Evolutionary conservation across 2,797 vertebrate species (phyloP).

Genomic region (Labroides dimidiatus): DNA sequence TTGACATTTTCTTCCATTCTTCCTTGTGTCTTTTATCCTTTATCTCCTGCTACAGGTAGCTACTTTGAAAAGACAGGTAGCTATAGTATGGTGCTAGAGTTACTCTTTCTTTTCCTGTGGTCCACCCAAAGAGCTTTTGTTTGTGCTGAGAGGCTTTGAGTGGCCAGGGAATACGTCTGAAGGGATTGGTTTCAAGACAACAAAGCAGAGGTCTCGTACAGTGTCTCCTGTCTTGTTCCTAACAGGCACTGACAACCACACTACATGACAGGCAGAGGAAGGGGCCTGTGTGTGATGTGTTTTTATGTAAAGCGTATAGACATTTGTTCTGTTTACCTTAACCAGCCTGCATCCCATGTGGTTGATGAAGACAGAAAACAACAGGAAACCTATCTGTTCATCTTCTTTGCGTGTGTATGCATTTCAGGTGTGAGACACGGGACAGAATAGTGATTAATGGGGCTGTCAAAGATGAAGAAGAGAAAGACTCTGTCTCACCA

Average conservation of each 20-base stretch:
- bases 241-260: slow-evolving; percentile 50
- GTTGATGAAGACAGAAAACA: slow-evolving; percentile 25
- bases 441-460: slow-evolving; percentile 75
- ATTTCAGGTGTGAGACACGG: slow-evolving; percentile 60
- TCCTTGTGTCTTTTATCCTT: slow-evolving; percentile 47
- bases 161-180: slow-evolving; percentile 71
- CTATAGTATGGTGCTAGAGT: slow-evolving; percentile 66
- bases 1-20: slow-evolving; percentile 61
- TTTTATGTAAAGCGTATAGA: slow-evolving; percentile 10
- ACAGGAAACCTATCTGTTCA: slow-evolving; percentile 25
- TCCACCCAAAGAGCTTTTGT: slow-evolving; percentile 76
- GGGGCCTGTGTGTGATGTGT: slow-evolving; percentile 22
- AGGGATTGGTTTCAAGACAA: slow-evolving; percentile 73
- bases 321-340: slow-evolving; percentile 47
- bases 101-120: slow-evolving; percentile 64
- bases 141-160: slow-evolving; percentile 74
- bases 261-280: slow-evolving; percentile 61
- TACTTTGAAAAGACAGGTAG: slow-evolving; percentile 68
- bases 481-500: slow-evolving; percentile 59
- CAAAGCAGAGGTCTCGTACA: slow-evolving; percentile 76
- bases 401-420: slow-evolving; percentile 24
- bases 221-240: slow-evolving; percentile 72
- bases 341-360: slow-evolving; percentile 31
- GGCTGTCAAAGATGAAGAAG: slow-evolving; percentile 58
- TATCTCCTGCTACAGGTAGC: slow-evolving; percentile 69